These are phyloP conservation scores for Pterostichus niger DNA, from an alignment of 2,888 invertebrate species.

Conservation along the genomic window DNA sequence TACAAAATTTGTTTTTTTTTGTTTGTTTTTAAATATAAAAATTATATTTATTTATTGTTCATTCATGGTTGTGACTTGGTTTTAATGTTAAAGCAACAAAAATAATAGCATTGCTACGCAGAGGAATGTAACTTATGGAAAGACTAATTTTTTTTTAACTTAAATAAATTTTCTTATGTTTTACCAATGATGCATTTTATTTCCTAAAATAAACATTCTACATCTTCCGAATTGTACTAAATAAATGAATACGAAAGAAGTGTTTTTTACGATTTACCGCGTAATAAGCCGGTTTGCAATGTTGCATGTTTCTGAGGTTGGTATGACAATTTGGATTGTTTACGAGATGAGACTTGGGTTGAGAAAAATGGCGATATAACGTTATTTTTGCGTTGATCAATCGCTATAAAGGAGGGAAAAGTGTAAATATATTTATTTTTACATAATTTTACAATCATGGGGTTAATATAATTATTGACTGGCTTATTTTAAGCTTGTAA, in stretches of 20 bases:
- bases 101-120: conserved; percentile 23
- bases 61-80: conserved; percentile 59
- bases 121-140: conserved; percentile 38
- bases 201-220: not conserved
- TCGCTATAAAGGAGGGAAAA: conserved; percentile 19
- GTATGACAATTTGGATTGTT: conserved; percentile 1
- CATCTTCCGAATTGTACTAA: not conserved
- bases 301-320: not conserved
- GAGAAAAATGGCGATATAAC: conserved; percentile 29
- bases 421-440: conserved; percentile 41
- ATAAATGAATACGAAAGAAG: too few species aligned
- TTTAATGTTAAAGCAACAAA: conserved; percentile 33
- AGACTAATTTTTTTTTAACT: conserved; percentile 38
- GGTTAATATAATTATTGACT: not conserved
- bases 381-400: conserved; percentile 7
- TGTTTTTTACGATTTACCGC: too few species aligned
- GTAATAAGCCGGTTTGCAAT: not conserved
- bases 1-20: conserved; percentile 56
- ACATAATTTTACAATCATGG: conserved; percentile 12
- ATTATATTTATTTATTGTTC: conserved; percentile 52
- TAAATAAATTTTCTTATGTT: conserved; percentile 63
- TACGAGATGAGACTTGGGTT: not conserved
- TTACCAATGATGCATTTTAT: conserved; percentile 31
- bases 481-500: not conserved
- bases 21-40: conserved; percentile 40